Conservation (phyloP, 2,888 invertebrate genomes). For the Cephus sareptanus region DNA sequence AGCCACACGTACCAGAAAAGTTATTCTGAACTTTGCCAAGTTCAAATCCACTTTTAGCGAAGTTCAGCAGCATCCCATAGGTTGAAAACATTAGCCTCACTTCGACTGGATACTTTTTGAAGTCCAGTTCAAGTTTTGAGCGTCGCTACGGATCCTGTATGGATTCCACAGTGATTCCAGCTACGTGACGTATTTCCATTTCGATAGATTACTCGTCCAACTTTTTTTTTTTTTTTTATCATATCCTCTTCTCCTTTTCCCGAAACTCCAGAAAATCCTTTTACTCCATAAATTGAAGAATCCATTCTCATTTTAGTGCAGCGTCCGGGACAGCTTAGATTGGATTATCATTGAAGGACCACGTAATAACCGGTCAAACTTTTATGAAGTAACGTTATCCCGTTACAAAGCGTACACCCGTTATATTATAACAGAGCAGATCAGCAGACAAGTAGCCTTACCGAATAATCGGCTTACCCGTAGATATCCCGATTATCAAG, state of each 20-base stretch:
- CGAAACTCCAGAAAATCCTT: neutral
- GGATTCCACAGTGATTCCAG: neutral
- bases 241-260: neutral
- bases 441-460: neutral
- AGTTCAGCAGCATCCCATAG: neutral
- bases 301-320: neutral
- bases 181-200: neutral
- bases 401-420: neutral
- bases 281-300: neutral
- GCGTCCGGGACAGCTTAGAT: neutral
- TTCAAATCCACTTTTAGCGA: neutral
- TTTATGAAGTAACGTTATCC: neutral
- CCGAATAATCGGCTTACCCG: neutral
- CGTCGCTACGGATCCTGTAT: neutral
- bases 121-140: neutral
- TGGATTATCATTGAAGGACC: neutral
- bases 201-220: neutral
- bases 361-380: neutral
- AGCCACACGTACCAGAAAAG: neutral
- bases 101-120: neutral
- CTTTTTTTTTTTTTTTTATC: neutral
- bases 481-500: neutral
- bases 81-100: neutral
- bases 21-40: neutral
- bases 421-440: neutral